Evolutionary conservation across 1,140 invertebrate genomes (phyloP), one percentile per base, ranked within the genome.

Genomic region (Rhynchophorus ferrugineus): DNA sequence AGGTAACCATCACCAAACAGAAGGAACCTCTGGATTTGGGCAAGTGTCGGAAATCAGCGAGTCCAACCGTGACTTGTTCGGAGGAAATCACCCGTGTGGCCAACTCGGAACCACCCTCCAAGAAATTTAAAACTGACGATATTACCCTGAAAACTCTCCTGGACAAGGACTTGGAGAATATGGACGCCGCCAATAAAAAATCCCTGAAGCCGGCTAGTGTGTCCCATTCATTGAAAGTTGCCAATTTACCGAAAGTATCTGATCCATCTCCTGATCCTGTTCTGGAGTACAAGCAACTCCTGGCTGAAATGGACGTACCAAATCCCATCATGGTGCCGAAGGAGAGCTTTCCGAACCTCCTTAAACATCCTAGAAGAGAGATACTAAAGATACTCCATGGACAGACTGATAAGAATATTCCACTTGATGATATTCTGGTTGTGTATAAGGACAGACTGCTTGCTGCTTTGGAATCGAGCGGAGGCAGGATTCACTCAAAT

Each of bases 291-390:
- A 79, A 83, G 55, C 75, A 83, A 62, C 67, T 89, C n/a, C 75
- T 87, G 13, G 74, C 75, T 33, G 82, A 81, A 56, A 77, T 84
- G 60, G 76, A 81, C 58, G 78, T 90, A 61, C 86, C 87, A 8
- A 87, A 90, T 76, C 86, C 86, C 8, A 71, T 90, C 45, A 65
- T 89, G 43, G 81, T 90, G 36, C 87, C 87, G 17, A 82, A 85
- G 63, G 79, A 86, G 61, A 78, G 80, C 58, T 67, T 89, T 21
- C 79, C 82, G 13, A 73, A 76, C 6, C 78, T 90, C 11, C 69
- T 88, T n/a, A 77, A 79, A 0, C 76, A 80, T 1, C 87, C 87
- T 1, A 83, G 78, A 0, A 78, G 72, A 34, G 86, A 89, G 73
- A 89, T 90, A 46, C 85, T 86, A 0, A 75, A 81, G 46, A 69